Conservation (phyloP, 2,797 vertebrate genomes). For the Cercopithecus mitis region DNA sequence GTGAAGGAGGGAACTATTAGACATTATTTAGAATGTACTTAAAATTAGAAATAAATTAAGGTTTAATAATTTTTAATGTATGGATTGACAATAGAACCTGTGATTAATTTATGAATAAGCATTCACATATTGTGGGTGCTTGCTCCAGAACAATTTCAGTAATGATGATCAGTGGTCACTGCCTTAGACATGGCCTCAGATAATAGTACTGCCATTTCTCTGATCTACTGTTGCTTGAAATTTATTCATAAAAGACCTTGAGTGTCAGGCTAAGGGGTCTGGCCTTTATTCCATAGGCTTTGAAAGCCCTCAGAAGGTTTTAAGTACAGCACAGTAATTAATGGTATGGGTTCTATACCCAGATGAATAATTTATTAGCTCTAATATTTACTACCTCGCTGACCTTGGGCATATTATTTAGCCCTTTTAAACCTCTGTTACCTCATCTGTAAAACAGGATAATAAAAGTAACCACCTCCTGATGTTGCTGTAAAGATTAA, state of each 20-base stretch:
- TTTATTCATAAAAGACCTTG: background rate
- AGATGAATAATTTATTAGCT: background rate
- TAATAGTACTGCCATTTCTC: background rate
- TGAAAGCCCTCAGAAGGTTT: constrained; percentile 19
- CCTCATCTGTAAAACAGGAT: background rate
- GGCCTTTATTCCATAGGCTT: background rate
- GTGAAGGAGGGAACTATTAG: background rate
- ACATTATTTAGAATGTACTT: background rate
- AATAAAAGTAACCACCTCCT: background rate
- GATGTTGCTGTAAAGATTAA: background rate
- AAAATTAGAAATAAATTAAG: constrained; percentile 1
- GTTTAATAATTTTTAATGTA: background rate
- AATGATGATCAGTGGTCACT: background rate
- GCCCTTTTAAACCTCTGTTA: background rate
- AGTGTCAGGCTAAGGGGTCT: background rate
- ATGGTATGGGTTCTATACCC: background rate
- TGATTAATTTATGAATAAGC: background rate
- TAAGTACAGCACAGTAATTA: background rate
- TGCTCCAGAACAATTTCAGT: background rate
- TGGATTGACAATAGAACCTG: background rate
- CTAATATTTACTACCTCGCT: background rate
- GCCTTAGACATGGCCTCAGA: background rate
- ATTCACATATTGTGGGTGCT: background rate
- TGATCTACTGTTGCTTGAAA: background rate
- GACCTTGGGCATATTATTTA: background rate